These are phyloP conservation scores for Proisotoma minuta DNA, from an alignment of 2,888 invertebrate genomes.

Conservation along the genomic window DNA sequence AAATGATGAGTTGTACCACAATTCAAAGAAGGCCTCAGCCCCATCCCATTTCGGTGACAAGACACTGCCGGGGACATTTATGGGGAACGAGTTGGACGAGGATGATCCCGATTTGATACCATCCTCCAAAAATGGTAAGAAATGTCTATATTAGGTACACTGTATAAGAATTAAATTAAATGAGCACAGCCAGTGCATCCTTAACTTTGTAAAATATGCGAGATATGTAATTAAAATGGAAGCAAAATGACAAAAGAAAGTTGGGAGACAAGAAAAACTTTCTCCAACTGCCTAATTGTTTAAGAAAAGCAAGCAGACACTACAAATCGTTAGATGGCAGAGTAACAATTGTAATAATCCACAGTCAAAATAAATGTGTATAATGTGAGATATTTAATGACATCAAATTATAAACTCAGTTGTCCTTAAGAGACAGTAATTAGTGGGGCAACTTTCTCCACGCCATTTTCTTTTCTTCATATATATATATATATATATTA, in stretches of 20 bases:
- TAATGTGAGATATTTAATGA: conserved; percentile 28
- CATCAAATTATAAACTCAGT: conserved; percentile 35
- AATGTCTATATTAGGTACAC: no score
- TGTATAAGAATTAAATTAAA: no score
- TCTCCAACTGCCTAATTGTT: no score
- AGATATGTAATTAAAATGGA: no score
- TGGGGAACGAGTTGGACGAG: conserved; percentile 37
- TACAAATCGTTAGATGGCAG: no score
- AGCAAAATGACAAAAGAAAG: no score
- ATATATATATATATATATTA: background rate
- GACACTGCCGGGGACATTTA: conserved; percentile 41
- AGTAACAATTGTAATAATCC: no score
- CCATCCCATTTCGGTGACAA: conserved; percentile 33
- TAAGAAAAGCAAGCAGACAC: no score
- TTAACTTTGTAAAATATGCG: no score
- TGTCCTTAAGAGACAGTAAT: conserved; percentile 33
- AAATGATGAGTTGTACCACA: conserved; percentile 45
- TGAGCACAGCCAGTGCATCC: no score
- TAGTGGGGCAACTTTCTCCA: conserved; percentile 40
- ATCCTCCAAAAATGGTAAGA: conserved; percentile 44
- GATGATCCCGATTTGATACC: conserved; percentile 48
- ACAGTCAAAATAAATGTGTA: no score
- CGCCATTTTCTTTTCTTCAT: conserved; percentile 17
- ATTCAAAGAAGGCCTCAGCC: conserved; percentile 29
- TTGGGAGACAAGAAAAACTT: no score